Evolutionary conservation across 1,140 invertebrate genomes (phyloP), one percentile per base, ranked within the genome.

Genomic region (Oedothorax gibbosus): DNA sequence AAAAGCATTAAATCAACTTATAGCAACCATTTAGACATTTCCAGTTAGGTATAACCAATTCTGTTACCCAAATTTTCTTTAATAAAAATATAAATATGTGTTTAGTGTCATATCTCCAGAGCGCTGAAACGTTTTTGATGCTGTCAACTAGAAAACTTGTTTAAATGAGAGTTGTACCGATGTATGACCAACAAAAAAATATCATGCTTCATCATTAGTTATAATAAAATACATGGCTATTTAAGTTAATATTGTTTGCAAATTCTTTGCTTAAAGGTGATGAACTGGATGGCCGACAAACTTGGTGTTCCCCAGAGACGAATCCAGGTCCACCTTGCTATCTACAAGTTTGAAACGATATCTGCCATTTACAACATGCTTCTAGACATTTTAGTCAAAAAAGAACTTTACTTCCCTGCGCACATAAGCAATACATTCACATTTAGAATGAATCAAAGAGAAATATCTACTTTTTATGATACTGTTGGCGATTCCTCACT

Each of bases 231-330:
- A 49, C 15, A 15, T 20, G 12, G 21, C 8, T 68, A 7, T 68
- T 68, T 49, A 15, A 10, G n/a, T 71, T 53, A n/a, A 71, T 7
- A 20, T 9, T 53, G 2, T 6, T 18, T 18, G 10, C 7, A 53
- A 9, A 18, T 15, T n/a, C 15, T 75, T 0, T 75, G 11, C 21
- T 50, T 51, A 9, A 11, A 79, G 77, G 54, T 79, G 14, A 66
- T 79, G 8, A 65, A 79, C 12, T 53, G 66, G 18, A 79, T 79
- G 77, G 77, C 77, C 10, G 77, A 79, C 2, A 68, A 18, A 79
- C 15, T 79, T 11, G 10, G 54, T 20, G 49, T 53, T 12, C n/a
- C 77, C 6, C 56, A 12, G 11, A 20, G 53, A 79, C 51, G 64
- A 56, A 66, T 79, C 10, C n/a, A 50, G 56, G 35, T 35, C 12